These are phyloP conservation scores for Nothoprocta pentlandii DNA, from an alignment of 2,113 vertebrate genomes.

Conservation along the genomic window DNA sequence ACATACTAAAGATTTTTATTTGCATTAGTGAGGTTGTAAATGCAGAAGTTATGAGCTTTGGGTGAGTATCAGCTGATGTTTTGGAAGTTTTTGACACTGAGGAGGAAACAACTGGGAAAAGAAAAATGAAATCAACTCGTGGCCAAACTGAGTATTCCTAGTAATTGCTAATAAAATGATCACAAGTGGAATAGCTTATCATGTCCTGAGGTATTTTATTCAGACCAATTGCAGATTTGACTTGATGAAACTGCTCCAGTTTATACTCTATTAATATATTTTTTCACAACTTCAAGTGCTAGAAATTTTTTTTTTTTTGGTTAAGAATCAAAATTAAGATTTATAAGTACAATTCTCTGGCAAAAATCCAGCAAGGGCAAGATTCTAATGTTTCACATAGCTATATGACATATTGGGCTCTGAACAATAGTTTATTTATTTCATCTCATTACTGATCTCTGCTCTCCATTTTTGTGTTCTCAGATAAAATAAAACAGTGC, in stretches of 20 bases:
- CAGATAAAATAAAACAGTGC: background rate
- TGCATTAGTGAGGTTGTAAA: background rate
- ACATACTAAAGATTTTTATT: background rate
- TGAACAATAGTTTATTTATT: background rate
- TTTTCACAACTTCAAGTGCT: background rate
- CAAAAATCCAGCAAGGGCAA: background rate
- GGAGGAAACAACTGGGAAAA: background rate
- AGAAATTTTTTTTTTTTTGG: background rate
- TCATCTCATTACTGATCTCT: background rate
- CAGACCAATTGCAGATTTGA: background rate
- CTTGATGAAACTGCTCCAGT: background rate
- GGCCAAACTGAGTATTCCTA: background rate
- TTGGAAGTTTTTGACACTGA: background rate
- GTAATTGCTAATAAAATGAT: background rate
- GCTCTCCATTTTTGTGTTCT: background rate
- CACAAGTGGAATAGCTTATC: background rate
- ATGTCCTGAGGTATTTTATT: background rate
- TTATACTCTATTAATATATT: background rate
- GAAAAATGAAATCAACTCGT: background rate
- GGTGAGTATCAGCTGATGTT: background rate
- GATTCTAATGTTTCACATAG: background rate
- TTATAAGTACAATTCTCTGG: background rate
- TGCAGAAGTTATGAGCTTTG: background rate
- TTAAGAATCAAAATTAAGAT: background rate
- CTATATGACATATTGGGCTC: background rate